Evolutionary conservation across 2,113 vertebrate species (phyloP).

Genomic region (Dasyprocta punctata): DNA sequence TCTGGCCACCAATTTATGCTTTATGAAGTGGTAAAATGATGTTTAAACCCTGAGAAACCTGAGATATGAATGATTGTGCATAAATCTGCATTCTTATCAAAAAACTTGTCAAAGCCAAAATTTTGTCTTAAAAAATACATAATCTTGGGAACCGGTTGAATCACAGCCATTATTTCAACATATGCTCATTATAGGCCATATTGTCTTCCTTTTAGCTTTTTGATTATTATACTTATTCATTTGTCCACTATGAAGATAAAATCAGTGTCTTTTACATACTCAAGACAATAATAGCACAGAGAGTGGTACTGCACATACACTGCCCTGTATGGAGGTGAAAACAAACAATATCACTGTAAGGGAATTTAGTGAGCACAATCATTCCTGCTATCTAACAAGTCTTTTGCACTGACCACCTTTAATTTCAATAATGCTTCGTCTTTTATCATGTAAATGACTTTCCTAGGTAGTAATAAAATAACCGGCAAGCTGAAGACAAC

Average conservation of each 20-base stretch:
- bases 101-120: background rate
- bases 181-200: background rate
- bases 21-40: background rate
- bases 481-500: background rate
- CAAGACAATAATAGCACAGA: background rate
- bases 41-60: background rate
- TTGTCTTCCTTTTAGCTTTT: background rate
- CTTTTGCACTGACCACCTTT: background rate
- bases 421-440: background rate
- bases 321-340: background rate
- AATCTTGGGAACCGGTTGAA: background rate
- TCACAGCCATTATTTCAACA: background rate
- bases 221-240: background rate
- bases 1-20: background rate
- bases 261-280: background rate
- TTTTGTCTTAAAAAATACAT: background rate
- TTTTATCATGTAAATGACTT: background rate
- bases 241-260: background rate
- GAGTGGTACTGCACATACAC: rapidly evolving
- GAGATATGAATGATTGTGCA: background rate
- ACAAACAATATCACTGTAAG: background rate
- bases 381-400: background rate
- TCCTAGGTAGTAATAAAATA: background rate
- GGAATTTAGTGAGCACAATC: background rate
- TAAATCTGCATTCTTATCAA: background rate